Conservation (phyloP, 2,888 invertebrate species). For the Mimumesa dahlbomi region DNA sequence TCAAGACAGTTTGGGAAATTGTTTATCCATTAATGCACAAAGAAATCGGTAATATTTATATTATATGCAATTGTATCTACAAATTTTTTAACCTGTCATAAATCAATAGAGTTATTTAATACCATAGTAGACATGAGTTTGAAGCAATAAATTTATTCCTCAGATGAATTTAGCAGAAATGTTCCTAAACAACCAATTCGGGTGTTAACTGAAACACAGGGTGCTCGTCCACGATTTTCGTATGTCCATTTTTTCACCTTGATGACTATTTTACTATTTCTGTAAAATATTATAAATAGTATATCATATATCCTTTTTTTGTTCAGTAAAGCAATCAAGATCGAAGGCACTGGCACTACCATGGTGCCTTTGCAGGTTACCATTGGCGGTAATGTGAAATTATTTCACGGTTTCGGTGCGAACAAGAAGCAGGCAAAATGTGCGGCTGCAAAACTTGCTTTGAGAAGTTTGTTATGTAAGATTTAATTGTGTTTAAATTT, state of each 20-base stretch:
- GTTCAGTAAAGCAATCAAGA: conserved; percentile 62
- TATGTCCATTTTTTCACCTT: too few species aligned
- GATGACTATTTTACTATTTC: too few species aligned
- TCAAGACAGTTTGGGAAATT: conserved; percentile 90
- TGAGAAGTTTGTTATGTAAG: conserved; percentile 76
- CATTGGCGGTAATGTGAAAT: conserved; percentile 82
- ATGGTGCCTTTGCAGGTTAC: conserved; percentile 85
- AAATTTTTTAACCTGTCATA: too few species aligned
- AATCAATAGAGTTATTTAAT: conserved; percentile 3
- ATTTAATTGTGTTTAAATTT: conserved; percentile 21
- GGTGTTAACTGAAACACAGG: conserved; percentile 90
- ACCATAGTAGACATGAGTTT: too few species aligned
- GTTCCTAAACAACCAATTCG: conserved; percentile 96
- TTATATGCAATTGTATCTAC: too few species aligned
- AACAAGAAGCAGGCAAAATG: conserved; percentile 88
- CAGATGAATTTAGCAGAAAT: conserved; percentile 88
- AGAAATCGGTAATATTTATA: conserved; percentile 89
- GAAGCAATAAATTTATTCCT: neutral
- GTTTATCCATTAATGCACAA: conserved; percentile 91
- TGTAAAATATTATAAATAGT: neutral
- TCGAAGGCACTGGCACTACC: conserved; percentile 71
- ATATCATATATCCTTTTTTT: conserved; percentile 91
- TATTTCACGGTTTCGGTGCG: conserved; percentile 86
- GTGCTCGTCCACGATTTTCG: conserved; percentile 89
- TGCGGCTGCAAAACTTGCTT: conserved; percentile 90